phyloP scores from a whole-genome alignment of 2,797 vertebrate species.

The Pagetopsis macropterus region DNA sequence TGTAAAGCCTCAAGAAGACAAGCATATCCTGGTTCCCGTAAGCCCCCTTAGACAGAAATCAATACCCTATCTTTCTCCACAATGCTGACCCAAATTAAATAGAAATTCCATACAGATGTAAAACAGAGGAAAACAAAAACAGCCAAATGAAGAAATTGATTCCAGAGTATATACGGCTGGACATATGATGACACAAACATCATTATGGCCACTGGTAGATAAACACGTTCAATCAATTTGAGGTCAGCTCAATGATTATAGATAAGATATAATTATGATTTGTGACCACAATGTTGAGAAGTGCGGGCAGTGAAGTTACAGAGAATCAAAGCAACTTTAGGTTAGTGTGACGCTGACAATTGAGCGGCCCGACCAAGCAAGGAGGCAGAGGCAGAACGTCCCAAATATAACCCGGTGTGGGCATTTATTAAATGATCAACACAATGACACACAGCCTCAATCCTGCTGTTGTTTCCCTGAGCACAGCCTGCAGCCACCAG shows the following conservation, averaged over 20 bases:
- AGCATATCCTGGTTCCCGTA: conserved; percentile 69
- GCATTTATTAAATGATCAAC: no score
- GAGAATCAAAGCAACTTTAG: not conserved
- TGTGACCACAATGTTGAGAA: conserved; percentile 35
- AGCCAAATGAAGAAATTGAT: conserved; percentile 75
- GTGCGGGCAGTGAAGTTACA: not conserved
- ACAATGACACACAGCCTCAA: no score
- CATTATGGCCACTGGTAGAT: conserved; percentile 61
- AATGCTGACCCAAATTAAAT: conserved; percentile 83
- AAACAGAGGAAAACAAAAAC: conserved; percentile 78
- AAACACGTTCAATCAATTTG: conserved; percentile 55
- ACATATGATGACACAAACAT: conserved; percentile 63
- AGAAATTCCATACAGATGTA: conserved; percentile 82
- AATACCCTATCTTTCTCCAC: conserved; percentile 78
- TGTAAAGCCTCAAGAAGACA: conserved; percentile 72
- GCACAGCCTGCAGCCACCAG: no score
- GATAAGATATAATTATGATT: conserved; percentile 52
- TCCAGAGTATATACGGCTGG: conserved; percentile 55
- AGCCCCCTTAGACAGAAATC: conserved; percentile 80
- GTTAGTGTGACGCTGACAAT: not conserved
- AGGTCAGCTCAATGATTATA: conserved; percentile 50
- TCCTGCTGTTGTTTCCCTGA: no score
- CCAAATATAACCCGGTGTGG: no score
- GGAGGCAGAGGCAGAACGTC: no score
- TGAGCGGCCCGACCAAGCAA: no score